Percentiles rank a stretch among this genome's conserved stretches.
Conservation (phyloP, 2,113 vertebrate species). For the cattle (Bos taurus) region ARS-UCD2.0 NC_037344.1:66350501-66351000, state of each 20-base stretch:
- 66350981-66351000: constrained; percentile 86
- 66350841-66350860: constrained; percentile 78
- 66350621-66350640: not conserved
- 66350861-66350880: constrained; percentile 99
- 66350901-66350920: constrained; percentile 97
- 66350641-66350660: not conserved
- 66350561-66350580: not conserved
- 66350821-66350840: constrained; percentile 80
- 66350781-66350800: constrained; percentile 29
- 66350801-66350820: constrained; percentile 41
- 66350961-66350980: constrained; percentile 93
- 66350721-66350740: rapidly evolving
- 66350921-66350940: constrained; percentile 95
- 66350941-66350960: constrained; percentile 99
- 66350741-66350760: not conserved
- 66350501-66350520: not conserved
- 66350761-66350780: not conserved
- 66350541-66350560: not conserved
- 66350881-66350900: constrained; percentile 96
- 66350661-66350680: not conserved
- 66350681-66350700: not conserved
- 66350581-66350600: rapidly evolving
- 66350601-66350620: not conserved
- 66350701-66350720: not conserved
- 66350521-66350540: not conserved